Evolutionary conservation across 2,797 vertebrate species (phyloP), one percentile per base, ranked within the genome.

Genomic region (Malurus splendens): DNA sequence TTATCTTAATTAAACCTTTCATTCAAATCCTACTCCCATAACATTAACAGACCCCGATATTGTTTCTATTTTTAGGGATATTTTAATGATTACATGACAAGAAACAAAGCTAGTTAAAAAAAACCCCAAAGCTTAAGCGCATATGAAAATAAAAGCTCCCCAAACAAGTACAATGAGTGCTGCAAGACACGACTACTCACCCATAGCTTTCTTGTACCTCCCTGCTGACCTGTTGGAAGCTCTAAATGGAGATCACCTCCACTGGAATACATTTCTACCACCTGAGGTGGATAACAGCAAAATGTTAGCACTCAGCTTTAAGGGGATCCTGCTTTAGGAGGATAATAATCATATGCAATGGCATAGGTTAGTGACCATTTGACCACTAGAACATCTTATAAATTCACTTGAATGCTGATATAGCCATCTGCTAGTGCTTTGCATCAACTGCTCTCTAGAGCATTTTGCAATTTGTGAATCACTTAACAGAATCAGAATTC

Each of bases 221-320:
- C 98, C 87, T 99, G 99, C 88, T 99, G 99, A 50, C 99, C 99
- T 23, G 99, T 99, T 80, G 99, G 99, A 95, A 99, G 98, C 94
- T 99, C 99, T 66, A 99, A 97, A 96, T 99, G 99, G 73, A 99
- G 98, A 96, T 99, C 99, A 41, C 99, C 99, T 79, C 99, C 99
- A 94, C 99, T 99, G 60, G 98, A 99, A 96, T 99, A 99, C 99
- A 99, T 99, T 97, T 99, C 99, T 93, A 99, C 99, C 68, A 99
- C 99, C 99, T 99, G 88, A 10, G 19, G 66, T 14, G 7, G 56
- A 36, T 30, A 88, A 67, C 3, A 90, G 36, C 30, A 89, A 90
- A 44, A 68, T 3, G 7, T 92, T 45, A 82, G 28, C 3, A 28
- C 27, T 62, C 44, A 52, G 7, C 8, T 74, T 65, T 28, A 67